Conservation (phyloP, 2,113 vertebrate genomes). For the Rostratula benghalensis region DNA sequence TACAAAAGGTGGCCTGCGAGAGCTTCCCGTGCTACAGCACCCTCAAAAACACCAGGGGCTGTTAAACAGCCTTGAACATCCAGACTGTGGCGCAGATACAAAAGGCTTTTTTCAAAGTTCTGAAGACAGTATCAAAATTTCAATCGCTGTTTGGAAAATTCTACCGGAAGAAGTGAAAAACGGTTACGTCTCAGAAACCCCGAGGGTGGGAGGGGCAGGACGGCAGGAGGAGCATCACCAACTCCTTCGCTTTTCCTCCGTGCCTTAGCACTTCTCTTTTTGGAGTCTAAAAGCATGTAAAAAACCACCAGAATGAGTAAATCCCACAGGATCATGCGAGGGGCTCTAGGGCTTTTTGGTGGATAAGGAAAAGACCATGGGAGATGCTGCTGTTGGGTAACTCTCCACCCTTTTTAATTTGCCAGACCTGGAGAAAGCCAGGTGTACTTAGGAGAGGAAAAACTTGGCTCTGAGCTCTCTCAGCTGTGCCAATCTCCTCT, state of each 20-base stretch:
- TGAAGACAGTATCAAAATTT: conserved; percentile 63
- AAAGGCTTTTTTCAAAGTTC: conserved; percentile 38
- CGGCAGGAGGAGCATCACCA: background rate
- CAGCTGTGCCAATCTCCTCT: conserved; percentile 73
- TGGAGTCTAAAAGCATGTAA: background rate
- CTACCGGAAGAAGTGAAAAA: conserved; percentile 40
- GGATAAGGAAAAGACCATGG: background rate
- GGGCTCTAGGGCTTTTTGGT: background rate
- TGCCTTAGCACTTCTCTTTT: background rate
- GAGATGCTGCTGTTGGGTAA: background rate
- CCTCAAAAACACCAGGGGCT: background rate
- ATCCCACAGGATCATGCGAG: background rate
- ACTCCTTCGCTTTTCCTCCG: background rate
- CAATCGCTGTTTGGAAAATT: background rate
- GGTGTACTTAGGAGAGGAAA: conserved; percentile 75
- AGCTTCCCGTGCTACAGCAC: background rate
- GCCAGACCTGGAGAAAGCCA: background rate
- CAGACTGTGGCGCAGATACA: conserved; percentile 30
- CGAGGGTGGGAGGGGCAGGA: background rate
- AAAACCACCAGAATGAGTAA: background rate
- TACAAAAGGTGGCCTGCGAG: conserved; percentile 53
- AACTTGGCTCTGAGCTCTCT: conserved; percentile 81
- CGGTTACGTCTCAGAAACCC: background rate
- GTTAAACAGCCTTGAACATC: background rate
- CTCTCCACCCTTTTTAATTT: background rate